Base-by-base conservation (phyloP, 2,888 invertebrate genomes). In the Limulus polyphemus region DNA sequence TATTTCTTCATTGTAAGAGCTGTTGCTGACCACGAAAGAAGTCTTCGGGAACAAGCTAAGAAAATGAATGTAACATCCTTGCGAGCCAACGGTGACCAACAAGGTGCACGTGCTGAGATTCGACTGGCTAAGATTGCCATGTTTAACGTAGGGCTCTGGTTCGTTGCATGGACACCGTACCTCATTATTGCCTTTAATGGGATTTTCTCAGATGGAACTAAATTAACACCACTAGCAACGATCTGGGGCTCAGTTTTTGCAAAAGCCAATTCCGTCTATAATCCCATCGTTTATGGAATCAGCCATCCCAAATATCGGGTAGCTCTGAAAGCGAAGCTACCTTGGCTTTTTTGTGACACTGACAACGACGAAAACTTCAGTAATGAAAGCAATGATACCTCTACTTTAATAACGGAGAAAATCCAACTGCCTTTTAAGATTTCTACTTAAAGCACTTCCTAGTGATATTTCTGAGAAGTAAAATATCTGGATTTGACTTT, bases 231-330 rank as follows among this genome's bases (percentile, higher is more conserved):
- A n/a, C 79, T 90, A 69, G 84, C 84, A 68, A 88, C 89, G 61
- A 89, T 90, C 76, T 89, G 90, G 88, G 88, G 89, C 59, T 88
- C 92, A 48, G 82, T 92, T 70, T 91, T 93, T 75, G 92, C 92
- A 62, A 93, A 93, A 79, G 88, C 90, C 67, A 61, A 88, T 72
- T 88, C 90, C 66, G 86, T 88, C 67, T 90, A 90, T 80, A 91
- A 91, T 78, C 90, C 90, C 46, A 88, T 90, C 75, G 89, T 91
- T 69, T 90, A 90, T 75, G 90, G 88, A 71, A 90, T 90, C 77
- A 90, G 87, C 74, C 87, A 88, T 78, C 87, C 87, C 13, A 87
- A 86, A 76, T 88, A 87, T 77, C 82, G 86, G 69, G 83, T 83
- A 54, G 88, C 85, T 49, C 79, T 90, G 65, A 82, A 84, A 76